Percentiles rank a stretch among this genome's conserved stretches.
Conservation (phyloP, 1,140 invertebrate genomes). For the Drosophila burlai region DNA sequence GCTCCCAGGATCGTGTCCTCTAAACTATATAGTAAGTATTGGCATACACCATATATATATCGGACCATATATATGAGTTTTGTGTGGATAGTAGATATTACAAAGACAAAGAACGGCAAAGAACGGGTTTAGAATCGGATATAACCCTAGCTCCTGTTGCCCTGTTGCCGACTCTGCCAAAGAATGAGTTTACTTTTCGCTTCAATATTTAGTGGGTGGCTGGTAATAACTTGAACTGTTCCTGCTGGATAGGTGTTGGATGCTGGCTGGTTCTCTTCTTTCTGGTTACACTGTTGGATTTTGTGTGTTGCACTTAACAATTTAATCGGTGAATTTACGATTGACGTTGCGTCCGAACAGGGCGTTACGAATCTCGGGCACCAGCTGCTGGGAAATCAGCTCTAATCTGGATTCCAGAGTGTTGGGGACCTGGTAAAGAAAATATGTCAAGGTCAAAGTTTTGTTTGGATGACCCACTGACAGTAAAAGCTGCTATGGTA, state of each 20-base stretch:
- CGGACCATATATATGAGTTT: constrained; percentile 35
- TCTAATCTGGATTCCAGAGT: constrained; percentile 97
- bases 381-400: constrained; percentile 96
- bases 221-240: constrained; percentile 67
- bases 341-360: constrained; percentile 98
- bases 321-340: constrained; percentile 98
- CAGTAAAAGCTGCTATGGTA: not conserved
- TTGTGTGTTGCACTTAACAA: constrained; percentile 72
- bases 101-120: constrained; percentile 76
- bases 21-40: constrained; percentile 77
- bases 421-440: constrained; percentile 92
- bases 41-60: constrained; percentile 55
- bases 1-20: constrained; percentile 64
- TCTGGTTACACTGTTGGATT: constrained; percentile 38
- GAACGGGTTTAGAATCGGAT: constrained; percentile 69
- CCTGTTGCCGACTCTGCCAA: constrained; percentile 63
- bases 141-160: constrained; percentile 69
- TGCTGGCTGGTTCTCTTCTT: constrained; percentile 44
- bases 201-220: constrained; percentile 55
- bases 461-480: not conserved
- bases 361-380: constrained; percentile 96
- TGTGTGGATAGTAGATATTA: constrained; percentile 71
- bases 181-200: constrained; percentile 56
- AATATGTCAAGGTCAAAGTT: not conserved
- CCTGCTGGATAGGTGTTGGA: constrained; percentile 40